phyloP scores from a whole-genome alignment of 37 sponge, comb jelly and placozoan genomes.

The Chondrilla cf. caribensis region DNA sequence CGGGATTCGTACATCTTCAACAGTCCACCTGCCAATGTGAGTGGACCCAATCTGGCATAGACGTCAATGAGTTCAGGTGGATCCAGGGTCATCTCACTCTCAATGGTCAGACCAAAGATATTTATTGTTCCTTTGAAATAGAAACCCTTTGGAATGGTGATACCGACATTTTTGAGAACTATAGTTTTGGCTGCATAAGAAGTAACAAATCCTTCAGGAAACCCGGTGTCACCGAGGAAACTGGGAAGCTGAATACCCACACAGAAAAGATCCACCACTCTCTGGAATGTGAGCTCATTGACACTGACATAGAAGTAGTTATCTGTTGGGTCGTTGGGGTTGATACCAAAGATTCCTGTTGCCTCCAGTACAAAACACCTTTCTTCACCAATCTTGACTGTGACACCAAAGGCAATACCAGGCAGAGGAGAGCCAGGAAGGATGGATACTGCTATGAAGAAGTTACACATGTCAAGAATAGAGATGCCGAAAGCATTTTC shows the following conservation, averaged over 20 bases:
- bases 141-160: slow-evolving; percentile 25
- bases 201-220: slow-evolving; percentile 25
- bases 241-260: slow-evolving; percentile 3
- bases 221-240: slow-evolving; percentile 31
- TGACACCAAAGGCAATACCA: slow-evolving; percentile 32
- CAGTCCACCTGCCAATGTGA: slow-evolving; percentile 16
- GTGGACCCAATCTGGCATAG: slow-evolving; percentile 10
- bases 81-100: slow-evolving; percentile 3
- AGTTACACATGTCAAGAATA: slow-evolving; percentile 25
- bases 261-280: slow-evolving; percentile 27
- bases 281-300: slow-evolving; percentile 2
- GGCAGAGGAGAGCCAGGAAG: slow-evolving; percentile 23
- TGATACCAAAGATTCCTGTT: slow-evolving; percentile 18
- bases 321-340: background rate
- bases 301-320: slow-evolving; percentile 38
- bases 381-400: slow-evolving; percentile 16
- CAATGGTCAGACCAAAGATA: slow-evolving; percentile 26
- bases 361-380: slow-evolving; percentile 14
- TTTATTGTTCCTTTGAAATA: slow-evolving; percentile 43
- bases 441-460: background rate
- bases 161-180: background rate
- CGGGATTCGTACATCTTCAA: slow-evolving; percentile 32
- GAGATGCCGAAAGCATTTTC: slow-evolving; percentile 9
- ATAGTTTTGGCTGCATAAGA: slow-evolving; percentile 14
- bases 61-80: slow-evolving; percentile 5